Conservation (phyloP, 2,797 vertebrate genomes). For the Siniperca scherzeri region DNA sequence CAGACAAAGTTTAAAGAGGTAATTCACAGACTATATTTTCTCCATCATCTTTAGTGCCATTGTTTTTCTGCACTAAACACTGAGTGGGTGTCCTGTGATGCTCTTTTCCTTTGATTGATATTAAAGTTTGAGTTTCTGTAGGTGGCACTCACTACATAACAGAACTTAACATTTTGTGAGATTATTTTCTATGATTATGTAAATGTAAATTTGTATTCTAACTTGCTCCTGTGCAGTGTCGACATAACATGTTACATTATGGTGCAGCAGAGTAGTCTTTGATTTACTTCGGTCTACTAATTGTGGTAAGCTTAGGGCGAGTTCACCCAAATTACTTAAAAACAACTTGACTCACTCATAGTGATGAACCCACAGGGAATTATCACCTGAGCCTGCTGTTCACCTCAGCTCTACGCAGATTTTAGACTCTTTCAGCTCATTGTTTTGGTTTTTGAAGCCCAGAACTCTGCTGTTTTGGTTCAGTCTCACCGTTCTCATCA, state of each 20-base stretch:
- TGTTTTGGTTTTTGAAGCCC: too few species aligned
- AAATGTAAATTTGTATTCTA: neutral
- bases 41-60: constrained; percentile 1
- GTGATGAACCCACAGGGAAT: neutral
- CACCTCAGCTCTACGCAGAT: too few species aligned
- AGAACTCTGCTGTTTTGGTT: neutral
- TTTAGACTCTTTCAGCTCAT: too few species aligned
- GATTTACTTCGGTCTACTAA: neutral
- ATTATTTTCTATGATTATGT: neutral
- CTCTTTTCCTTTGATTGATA: constrained; percentile 8
- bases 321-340: too few species aligned
- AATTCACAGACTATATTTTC: neutral
- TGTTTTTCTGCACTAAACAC: neutral
- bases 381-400: too few species aligned
- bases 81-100: constrained; percentile 14
- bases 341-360: too few species aligned
- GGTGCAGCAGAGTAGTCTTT: neutral
- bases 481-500: too few species aligned
- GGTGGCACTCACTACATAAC: neutral
- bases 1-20: constrained; percentile 46
- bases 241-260: neutral
- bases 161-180: neutral
- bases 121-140: neutral
- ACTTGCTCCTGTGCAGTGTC: neutral
- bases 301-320: neutral